Base-by-base conservation (phyloP, 2,888 invertebrate species). In the Pyrochroa serraticornis region DNA sequence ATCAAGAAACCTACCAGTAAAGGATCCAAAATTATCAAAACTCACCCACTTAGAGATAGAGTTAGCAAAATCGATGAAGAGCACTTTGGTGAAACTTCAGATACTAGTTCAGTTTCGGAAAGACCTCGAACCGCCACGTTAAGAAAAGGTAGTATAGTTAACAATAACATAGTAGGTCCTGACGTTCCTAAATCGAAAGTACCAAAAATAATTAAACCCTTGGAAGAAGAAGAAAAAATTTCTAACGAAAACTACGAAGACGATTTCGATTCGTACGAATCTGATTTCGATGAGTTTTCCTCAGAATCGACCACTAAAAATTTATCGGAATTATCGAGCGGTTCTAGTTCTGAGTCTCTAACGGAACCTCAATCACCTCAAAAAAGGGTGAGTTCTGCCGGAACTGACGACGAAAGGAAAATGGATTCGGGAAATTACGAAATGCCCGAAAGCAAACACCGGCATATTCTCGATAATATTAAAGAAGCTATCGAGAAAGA, bases 341-440 rank as follows among this genome's bases (percentile, higher is more conserved):
- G 33, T 34, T 37, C 33, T 38, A 14, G 41, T 33, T 47, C 51
- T 56, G 46, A 35, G 13, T 49, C 58, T 5, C 22, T 22, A 2
- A 54, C 6, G 22, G 66, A 59, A 33, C 45, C 30, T 1, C 50
- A 34, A 10, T 56, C 60, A 1, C 22, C 36, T 8, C 45, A 42
- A 12, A 70, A 68, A 63, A 57, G 71, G 41, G 59, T 58, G 6
- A 57, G 60, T 42, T 71, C 70, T 1, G 71, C 68, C 3, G 67
- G 66, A 12, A 71, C 69, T 9, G 84, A 83, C 50, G 78, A 80
- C 44, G 85, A 85, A 56, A 77, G 79, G 35, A 83, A 84, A 74
- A 66, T 85, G 46, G 86, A 86, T 71, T 86, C 86, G 0, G 86
- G 85, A 0, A 83, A 82, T 68, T 86, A 83, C 68, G 86, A 86